These are phyloP conservation scores for Scaptomyza pallida DNA, from an alignment of 1,140 invertebrate genomes.

Conservation along the genomic window DNA sequence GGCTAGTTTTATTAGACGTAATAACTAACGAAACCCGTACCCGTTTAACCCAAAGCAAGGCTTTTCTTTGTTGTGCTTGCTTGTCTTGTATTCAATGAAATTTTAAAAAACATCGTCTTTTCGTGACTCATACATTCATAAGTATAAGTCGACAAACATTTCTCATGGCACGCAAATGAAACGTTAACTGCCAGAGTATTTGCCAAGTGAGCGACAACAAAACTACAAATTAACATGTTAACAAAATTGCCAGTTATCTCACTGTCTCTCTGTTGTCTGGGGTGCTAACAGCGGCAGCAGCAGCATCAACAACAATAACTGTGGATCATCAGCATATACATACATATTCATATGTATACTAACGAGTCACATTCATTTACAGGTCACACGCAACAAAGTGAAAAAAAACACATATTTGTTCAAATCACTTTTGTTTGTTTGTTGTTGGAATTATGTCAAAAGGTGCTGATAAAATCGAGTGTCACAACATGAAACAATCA, in stretches of 20 bases:
- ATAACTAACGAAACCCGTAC: background rate
- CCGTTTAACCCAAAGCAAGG: background rate
- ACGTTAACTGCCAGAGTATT: constrained; percentile 48
- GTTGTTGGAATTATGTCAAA: constrained; percentile 64
- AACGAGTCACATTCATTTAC: background rate
- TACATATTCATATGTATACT: constrained; percentile 4
- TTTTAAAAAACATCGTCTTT: constrained; percentile 10
- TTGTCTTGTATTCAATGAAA: too few species aligned
- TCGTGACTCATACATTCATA: constrained; percentile 55
- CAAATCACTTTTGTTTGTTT: constrained; percentile 34
- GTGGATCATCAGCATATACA: constrained; percentile 18
- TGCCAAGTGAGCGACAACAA: constrained; percentile 41
- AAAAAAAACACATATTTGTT: constrained; percentile 26
- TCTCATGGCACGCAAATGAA: constrained; percentile 55
- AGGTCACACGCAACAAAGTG: constrained; percentile 46
- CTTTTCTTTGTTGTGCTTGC: constrained; percentile 25
- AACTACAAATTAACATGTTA: constrained; percentile 76
- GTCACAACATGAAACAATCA: constrained; percentile 2
- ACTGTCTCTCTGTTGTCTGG: constrained; percentile 16
- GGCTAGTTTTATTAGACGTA: background rate
- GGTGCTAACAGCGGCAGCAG: constrained; percentile 44
- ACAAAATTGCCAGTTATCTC: constrained; percentile 66
- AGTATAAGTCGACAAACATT: constrained; percentile 35
- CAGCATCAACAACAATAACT: constrained; percentile 6
- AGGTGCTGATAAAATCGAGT: constrained; percentile 37